A percentile compares a stretch with the other conserved stretches of the same genome.
Conservation (phyloP, 2,888 invertebrate genomes). For the Ophioninae sp. region DNA sequence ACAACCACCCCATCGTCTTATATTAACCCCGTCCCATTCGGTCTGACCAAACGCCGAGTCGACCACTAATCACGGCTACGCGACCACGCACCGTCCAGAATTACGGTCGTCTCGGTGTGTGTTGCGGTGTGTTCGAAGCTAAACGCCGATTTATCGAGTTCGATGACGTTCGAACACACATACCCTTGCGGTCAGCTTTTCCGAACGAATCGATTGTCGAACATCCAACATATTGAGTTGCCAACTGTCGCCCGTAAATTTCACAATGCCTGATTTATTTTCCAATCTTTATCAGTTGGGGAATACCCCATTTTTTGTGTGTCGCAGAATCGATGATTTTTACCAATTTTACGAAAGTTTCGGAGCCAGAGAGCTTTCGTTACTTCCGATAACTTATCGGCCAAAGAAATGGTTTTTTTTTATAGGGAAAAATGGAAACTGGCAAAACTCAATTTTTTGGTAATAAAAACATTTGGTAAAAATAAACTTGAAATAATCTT, state of each 20-base stretch:
- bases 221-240: background rate
- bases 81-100: constrained; percentile 43
- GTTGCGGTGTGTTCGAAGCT: background rate
- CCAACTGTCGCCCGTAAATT: background rate
- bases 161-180: constrained; percentile 1
- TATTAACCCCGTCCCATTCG: constrained; percentile 50
- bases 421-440: too few species aligned
- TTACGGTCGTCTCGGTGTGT: constrained; percentile 25
- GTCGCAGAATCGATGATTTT: background rate
- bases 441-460: too few species aligned
- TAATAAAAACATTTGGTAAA: too few species aligned
- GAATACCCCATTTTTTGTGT: background rate
- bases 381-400: background rate
- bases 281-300: background rate
- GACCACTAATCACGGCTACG: constrained; percentile 55
- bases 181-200: background rate
- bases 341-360: background rate
- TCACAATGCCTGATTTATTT: background rate
- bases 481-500: too few species aligned
- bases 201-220: background rate
- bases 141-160: constrained; percentile 30
- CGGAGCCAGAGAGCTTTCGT: background rate
- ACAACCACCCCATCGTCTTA: constrained; percentile 36
- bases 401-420: background rate
- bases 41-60: constrained; percentile 49